Evolutionary conservation across 1,140 invertebrate species (phyloP).

Genomic region (Heterodera carotae): DNA sequence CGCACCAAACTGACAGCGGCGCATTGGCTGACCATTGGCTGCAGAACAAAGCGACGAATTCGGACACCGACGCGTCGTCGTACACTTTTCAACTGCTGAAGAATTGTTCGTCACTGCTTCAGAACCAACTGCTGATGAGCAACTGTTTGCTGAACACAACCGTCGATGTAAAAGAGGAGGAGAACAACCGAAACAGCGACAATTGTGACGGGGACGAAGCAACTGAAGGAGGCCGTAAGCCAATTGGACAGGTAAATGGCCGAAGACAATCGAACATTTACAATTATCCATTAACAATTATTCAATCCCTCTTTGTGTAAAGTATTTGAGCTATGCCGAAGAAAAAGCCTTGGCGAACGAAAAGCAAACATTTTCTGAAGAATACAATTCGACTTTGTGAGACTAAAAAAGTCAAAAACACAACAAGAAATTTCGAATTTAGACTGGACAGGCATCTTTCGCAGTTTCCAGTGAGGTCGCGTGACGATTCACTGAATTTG

Average conservation of each 20-base stretch:
- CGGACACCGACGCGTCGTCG: not conserved
- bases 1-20: not conserved
- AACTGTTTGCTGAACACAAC: not conserved
- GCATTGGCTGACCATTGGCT: not conserved
- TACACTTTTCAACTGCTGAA: conserved; percentile 18
- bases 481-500: not conserved
- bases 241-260: not conserved
- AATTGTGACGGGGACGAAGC: not conserved
- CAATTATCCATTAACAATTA: too few relatives aligned
- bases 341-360: not conserved
- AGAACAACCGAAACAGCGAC: not conserved
- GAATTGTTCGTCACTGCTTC: conserved; percentile 14
- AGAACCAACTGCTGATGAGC: conserved; percentile 4
- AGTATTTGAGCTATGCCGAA: not conserved
- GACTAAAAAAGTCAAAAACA: not conserved
- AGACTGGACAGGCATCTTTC: not conserved
- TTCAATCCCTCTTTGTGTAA: too few relatives aligned
- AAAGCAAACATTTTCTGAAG: not conserved
- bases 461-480: not conserved
- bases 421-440: not conserved
- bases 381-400: not conserved
- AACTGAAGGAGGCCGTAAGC: not conserved
- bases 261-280: not conserved
- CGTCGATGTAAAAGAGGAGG: not conserved
- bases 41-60: conserved; percentile 3